Base-by-base conservation (phyloP, 1,140 invertebrate species). In the Orchestia grillus region DNA sequence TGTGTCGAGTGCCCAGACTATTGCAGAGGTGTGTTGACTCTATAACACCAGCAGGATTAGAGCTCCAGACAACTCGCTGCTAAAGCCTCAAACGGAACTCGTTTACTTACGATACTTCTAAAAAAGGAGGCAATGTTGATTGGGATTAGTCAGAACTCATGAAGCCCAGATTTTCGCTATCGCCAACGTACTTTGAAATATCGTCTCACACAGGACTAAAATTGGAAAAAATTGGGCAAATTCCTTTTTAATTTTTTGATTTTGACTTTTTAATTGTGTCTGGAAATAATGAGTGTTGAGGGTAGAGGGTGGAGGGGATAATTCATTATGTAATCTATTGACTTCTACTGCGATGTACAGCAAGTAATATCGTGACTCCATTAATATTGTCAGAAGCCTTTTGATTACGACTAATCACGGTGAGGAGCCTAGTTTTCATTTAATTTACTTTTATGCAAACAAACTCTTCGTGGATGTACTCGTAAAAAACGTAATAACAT, bases 21-120 rank as follows among this genome's bases (percentile, higher is more conserved):
- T 77, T 77, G 62, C 62, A 77, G 62, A 77, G 62, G 62, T 91
- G 41, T 44, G 36, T 91, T 41, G 88, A 91, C 88, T 91, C 41
- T 3, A 42, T 42, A 41, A 91, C 44, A 28, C 44, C 3, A 42
- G 3, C 62, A 77, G n/a, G n/a, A n/a, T n/a, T n/a, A n/a, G 15
- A 23, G 62, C 15, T 77, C 19, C 11, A 23, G 11, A 23, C 62
- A 77, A 28, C 11, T 77, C 11, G 36, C 62, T 28, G 62, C 28
- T 28, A 77, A 36, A 23, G 62, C 62, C 62, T 77, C 62, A 23
- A 19, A 77, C 62, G 62, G 62, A 77, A 77, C 62, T 77, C 11
- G 28, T 19, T 19, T 23, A 23, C 11, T 23, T 77, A 77, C 36
- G 15, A 77, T 77, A 28, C 62, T 36, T 15, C 62, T 77, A 23